These are phyloP conservation scores for Apamea monoglypha DNA, from an alignment of 2,888 invertebrate genomes.

Conservation along the genomic window DNA sequence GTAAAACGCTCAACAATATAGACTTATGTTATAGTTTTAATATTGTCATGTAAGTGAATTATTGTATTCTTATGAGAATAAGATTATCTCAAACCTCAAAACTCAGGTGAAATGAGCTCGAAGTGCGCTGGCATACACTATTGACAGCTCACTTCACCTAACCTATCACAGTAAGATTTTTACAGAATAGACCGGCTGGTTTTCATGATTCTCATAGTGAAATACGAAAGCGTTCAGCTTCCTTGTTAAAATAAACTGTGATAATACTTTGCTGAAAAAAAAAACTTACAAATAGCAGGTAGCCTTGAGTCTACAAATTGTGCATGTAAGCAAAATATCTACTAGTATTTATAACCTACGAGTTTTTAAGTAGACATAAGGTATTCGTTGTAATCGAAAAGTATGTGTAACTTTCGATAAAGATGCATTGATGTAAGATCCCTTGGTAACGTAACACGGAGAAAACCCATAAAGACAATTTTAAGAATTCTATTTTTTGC, in stretches of 20 bases:
- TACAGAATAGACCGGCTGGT: too few relatives aligned
- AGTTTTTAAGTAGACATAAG: not conserved
- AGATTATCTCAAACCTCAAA: too few relatives aligned
- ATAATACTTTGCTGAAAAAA: not conserved
- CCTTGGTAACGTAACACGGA: too few relatives aligned
- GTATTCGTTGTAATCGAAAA: not conserved
- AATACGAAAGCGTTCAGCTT: not conserved
- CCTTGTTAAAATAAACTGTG: not conserved
- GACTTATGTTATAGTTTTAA: too few relatives aligned
- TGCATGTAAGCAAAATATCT: too few relatives aligned
- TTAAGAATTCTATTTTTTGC: constrained; percentile 11
- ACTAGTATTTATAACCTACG: not conserved
- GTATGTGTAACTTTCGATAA: not conserved
- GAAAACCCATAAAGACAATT: not conserved
- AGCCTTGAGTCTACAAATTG: not conserved
- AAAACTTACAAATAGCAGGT: not conserved
- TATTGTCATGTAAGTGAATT: too few relatives aligned
- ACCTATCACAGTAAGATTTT: too few relatives aligned
- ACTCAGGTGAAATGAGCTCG: too few relatives aligned
- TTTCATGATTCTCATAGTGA: not conserved
- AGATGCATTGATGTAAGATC: not conserved
- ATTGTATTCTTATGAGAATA: too few relatives aligned
- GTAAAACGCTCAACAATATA: too few relatives aligned
- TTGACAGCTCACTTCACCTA: too few relatives aligned
- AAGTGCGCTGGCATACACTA: too few relatives aligned